A percentile compares a stretch with the other conserved stretches of the same genome.
phyloP scores from a whole-genome alignment of 2,888 invertebrate genomes.

The Chloroclysta siterata region DNA sequence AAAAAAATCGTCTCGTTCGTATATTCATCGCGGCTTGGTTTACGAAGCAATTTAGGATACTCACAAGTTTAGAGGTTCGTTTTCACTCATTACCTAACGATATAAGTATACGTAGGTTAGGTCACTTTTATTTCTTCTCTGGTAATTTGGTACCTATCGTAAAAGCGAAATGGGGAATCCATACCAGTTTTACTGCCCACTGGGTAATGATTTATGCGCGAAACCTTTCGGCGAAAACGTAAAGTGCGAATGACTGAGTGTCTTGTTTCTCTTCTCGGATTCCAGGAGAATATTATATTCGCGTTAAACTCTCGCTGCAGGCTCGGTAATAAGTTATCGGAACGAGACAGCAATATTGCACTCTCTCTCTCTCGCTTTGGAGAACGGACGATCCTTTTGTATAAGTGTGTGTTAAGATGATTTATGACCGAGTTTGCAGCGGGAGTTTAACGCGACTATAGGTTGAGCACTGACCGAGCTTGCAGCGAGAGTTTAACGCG shows the following conservation, averaged over 20 bases:
- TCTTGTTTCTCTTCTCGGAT: not conserved
- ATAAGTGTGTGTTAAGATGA: too few relatives aligned
- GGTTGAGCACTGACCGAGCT: too few relatives aligned
- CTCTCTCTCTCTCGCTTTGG: too few relatives aligned
- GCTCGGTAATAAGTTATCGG: too few relatives aligned
- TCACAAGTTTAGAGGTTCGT: not conserved
- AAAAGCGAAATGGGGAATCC: constrained; percentile 23
- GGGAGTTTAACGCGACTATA: too few relatives aligned
- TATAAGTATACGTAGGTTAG: constrained; percentile 3
- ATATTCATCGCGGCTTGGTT: too few relatives aligned
- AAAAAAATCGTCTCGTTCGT: too few relatives aligned
- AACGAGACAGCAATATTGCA: too few relatives aligned
- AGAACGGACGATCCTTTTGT: too few relatives aligned
- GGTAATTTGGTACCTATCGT: constrained; percentile 15
- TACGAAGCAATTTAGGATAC: not conserved
- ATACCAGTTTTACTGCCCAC: constrained; percentile 27
- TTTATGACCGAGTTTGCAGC: too few relatives aligned
- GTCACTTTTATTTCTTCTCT: constrained; percentile 2
- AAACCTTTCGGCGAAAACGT: constrained; percentile 22
- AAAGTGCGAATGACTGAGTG: constrained; percentile 4
- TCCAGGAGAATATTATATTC: not conserved
- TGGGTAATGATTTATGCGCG: constrained; percentile 25
- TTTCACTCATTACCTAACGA: not conserved
- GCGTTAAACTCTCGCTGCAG: too few relatives aligned
- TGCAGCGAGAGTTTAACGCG: too few relatives aligned